These are phyloP conservation scores for Oreochromis mossambicus DNA, from an alignment of 2,797 vertebrate genomes.

Conservation along the genomic window DNA sequence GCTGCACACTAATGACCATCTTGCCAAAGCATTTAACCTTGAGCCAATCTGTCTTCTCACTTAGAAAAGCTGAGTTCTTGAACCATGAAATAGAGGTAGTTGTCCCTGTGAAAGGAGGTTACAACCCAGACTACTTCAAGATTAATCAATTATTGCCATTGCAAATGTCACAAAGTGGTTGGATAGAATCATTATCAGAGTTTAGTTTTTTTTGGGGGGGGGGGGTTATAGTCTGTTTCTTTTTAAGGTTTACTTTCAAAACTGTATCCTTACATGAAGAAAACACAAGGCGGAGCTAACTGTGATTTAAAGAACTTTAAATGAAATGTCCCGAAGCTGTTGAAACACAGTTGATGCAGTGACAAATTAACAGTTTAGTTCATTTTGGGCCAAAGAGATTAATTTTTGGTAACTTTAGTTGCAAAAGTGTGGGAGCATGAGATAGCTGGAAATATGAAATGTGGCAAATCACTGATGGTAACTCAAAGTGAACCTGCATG, in stretches of 20 bases:
- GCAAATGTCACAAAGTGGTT: constrained; percentile 24
- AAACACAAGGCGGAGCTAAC: background rate
- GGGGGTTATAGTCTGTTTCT: accelerated
- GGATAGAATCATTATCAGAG: background rate
- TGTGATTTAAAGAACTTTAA: background rate
- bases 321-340: background rate
- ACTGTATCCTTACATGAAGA: background rate
- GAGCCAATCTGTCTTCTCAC: constrained; percentile 66
- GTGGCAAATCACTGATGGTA: constrained; percentile 21
- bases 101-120: constrained; percentile 58
- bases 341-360: background rate
- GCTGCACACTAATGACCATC: constrained; percentile 71
- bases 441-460: background rate
- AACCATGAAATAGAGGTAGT: constrained; percentile 73
- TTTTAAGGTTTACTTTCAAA: background rate
- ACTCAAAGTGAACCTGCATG: constrained; percentile 24
- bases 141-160: constrained; percentile 55
- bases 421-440: background rate
- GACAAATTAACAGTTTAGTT: background rate
- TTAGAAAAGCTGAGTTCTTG: constrained; percentile 62
- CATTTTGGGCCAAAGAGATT: background rate
- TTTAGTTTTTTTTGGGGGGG: accelerated
- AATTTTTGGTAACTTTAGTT: background rate
- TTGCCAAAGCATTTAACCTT: constrained; percentile 70
- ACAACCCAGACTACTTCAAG: constrained; percentile 44